Evolutionary conservation across 2,888 invertebrate genomes (phyloP).

Genomic region (Tanytarsus gracilentus): DNA sequence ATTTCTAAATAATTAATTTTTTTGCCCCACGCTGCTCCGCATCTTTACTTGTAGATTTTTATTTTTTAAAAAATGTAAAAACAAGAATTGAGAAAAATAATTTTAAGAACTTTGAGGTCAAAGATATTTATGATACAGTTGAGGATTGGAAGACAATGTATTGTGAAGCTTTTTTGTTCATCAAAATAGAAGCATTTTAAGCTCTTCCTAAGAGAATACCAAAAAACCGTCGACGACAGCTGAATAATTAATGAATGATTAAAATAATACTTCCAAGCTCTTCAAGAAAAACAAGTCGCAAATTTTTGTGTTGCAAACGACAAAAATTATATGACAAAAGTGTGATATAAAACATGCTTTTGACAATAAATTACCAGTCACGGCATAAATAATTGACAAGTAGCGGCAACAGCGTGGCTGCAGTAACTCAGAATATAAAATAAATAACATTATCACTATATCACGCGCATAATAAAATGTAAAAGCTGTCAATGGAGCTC

Average conservation of each 20-base stretch:
- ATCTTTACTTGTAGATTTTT: no score
- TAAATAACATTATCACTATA: conserved; percentile 24
- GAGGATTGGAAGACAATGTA: no score
- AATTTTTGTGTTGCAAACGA: neutral
- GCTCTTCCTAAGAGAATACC: neutral
- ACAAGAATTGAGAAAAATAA: no score
- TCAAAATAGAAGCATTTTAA: no score
- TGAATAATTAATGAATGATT: conserved; percentile 21
- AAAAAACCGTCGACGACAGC: conserved; percentile 14
- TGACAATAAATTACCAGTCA: conserved; percentile 4
- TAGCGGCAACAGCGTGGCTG: neutral
- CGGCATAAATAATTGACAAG: conserved; percentile 20
- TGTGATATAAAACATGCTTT: neutral
- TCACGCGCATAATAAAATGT: conserved; percentile 24
- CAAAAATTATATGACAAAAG: neutral
- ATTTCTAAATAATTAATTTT: no score
- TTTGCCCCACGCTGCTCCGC: no score
- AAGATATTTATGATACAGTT: no score
- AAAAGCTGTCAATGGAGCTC: conserved; percentile 1
- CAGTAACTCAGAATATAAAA: conserved; percentile 7
- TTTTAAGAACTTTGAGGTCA: no score
- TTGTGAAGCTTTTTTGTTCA: neutral
- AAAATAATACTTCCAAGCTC: neutral
- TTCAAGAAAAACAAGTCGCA: neutral
- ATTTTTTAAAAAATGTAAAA: no score